phyloP scores from a whole-genome alignment of 2,797 vertebrate species.

The Arnoldichthys spilopterus region DNA sequence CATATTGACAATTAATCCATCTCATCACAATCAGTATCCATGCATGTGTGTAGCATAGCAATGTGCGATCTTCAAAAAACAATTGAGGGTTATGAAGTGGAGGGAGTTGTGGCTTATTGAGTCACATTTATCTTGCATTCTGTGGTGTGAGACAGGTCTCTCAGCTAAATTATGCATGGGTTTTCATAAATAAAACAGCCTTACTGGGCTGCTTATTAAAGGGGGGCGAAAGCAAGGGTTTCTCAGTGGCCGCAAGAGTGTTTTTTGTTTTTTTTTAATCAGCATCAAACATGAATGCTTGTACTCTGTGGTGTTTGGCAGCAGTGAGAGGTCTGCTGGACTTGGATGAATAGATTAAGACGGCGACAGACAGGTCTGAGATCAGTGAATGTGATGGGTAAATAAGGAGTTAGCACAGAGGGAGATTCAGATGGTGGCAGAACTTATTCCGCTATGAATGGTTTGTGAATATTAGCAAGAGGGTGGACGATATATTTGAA shows the following conservation, averaged over 20 bases:
- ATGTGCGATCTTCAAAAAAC: not conserved
- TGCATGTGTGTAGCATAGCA: not conserved
- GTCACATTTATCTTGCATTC: slow-evolving; percentile 29
- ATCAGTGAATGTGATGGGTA: not conserved
- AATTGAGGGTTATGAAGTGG: slow-evolving; percentile 4
- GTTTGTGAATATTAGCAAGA: not conserved
- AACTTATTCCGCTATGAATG: not conserved
- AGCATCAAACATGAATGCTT: slow-evolving; percentile 14
- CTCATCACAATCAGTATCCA: not conserved
- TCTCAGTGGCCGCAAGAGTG: not conserved
- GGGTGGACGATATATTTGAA: not conserved
- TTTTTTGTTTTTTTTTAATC: slow-evolving; percentile 11
- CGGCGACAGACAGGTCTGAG: not conserved
- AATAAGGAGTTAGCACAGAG: slow-evolving; percentile 19
- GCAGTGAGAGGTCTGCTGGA: not conserved
- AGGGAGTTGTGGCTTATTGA: slow-evolving; percentile 29
- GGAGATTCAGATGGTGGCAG: not conserved
- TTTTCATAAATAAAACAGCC: slow-evolving; percentile 41
- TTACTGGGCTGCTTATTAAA: slow-evolving; percentile 3
- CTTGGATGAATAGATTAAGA: slow-evolving; percentile 13
- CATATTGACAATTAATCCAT: not conserved
- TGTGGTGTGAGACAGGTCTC: slow-evolving; percentile 10
- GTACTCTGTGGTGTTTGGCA: slow-evolving; percentile 6
- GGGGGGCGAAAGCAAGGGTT: not conserved
- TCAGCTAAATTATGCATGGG: slow-evolving; percentile 33